Percentiles rank a stretch among this genome's conserved stretches.
Evolutionary conservation across 2,797 vertebrate species (phyloP).

Genomic region (Argyrosomus regius): DNA sequence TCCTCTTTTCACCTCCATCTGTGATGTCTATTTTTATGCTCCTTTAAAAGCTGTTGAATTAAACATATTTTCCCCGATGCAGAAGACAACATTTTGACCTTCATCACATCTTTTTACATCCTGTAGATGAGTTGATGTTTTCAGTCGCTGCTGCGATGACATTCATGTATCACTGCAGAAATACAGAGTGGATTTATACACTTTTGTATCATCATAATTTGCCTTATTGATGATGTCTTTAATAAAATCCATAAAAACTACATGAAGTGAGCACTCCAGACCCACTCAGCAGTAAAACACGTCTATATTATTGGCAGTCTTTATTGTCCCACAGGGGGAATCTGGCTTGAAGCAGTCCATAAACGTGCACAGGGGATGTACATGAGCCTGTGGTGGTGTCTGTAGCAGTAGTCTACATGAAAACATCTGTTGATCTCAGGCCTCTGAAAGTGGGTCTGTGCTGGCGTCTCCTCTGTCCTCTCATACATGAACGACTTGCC

Average conservation of each 20-base stretch:
- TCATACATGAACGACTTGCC: neutral
- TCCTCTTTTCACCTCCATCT: neutral
- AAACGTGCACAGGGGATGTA: neutral
- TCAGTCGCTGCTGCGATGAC: neutral
- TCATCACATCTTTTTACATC: neutral
- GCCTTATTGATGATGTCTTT: neutral
- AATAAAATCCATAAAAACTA: neutral
- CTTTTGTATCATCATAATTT: neutral
- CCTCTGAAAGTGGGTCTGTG: neutral
- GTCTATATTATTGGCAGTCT: neutral
- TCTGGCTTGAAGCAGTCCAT: neutral
- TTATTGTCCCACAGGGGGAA: neutral
- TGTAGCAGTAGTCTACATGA: neutral
- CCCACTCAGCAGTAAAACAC: neutral
- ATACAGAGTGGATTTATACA: neutral
- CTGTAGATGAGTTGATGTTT: neutral
- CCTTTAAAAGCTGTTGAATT: neutral
- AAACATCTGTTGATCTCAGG: neutral
- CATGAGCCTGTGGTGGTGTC: too few relatives aligned
- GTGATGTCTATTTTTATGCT: slow-evolving; percentile 3
- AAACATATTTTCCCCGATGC: neutral
- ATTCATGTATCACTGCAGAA: neutral
- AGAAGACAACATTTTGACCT: neutral
- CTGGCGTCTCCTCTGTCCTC: neutral
- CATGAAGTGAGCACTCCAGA: neutral